These are phyloP conservation scores for Pristionchus mayeri DNA, from an alignment of 2,888 invertebrate genomes.

Conservation along the genomic window DNA sequence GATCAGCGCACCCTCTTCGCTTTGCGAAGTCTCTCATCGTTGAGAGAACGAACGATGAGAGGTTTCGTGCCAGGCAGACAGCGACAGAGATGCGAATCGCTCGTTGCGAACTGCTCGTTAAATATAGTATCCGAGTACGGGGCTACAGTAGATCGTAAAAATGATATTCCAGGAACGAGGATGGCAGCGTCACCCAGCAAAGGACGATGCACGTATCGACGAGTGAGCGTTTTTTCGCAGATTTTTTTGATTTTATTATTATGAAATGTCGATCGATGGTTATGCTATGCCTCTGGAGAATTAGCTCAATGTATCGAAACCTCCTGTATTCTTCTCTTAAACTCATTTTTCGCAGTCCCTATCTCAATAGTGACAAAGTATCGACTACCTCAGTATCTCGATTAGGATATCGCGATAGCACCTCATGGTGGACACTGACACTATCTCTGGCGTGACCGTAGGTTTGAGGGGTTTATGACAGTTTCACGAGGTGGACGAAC, in stretches of 20 bases:
- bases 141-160: neutral
- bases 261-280: too few species aligned
- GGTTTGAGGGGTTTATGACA: constrained; percentile 43
- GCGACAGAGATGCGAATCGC: constrained; percentile 9
- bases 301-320: neutral
- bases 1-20: neutral
- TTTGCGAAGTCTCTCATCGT: neutral
- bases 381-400: neutral
- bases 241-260: neutral
- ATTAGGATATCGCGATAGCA: neutral
- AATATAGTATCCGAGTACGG: neutral
- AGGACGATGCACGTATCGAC: constrained; percentile 98
- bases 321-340: neutral
- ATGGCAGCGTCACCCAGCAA: constrained; percentile 86
- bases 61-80: neutral
- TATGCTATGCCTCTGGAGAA: neutral
- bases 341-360: too few species aligned
- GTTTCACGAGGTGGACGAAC: constrained; percentile 32
- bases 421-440: neutral
- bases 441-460: neutral
- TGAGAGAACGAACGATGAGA: neutral
- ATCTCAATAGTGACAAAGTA: neutral
- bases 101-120: neutral
- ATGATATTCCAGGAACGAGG: constrained; percentile 82
- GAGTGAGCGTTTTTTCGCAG: constrained; percentile 78